Conservation (phyloP, 2,888 invertebrate genomes). For the Melanostoma scalare region DNA sequence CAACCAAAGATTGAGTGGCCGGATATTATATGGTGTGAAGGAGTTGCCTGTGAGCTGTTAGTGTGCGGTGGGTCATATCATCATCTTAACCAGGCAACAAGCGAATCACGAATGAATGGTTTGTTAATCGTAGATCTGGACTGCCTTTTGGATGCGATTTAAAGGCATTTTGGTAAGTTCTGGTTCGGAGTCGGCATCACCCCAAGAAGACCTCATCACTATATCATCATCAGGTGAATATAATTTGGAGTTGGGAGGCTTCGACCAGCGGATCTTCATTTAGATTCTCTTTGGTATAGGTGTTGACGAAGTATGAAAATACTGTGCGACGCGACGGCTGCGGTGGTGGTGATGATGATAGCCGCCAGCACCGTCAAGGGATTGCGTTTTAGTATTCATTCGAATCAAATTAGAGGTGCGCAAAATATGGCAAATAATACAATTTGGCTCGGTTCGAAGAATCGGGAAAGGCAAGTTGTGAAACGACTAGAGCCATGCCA, state of each 20-base stretch:
- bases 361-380: slow-evolving; percentile 12
- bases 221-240: slow-evolving; percentile 43
- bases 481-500: slow-evolving; percentile 14
- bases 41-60: slow-evolving; percentile 61
- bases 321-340: slow-evolving; percentile 9
- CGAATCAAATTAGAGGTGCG: slow-evolving; percentile 72
- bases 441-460: slow-evolving; percentile 39
- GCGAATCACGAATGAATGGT: slow-evolving; percentile 48
- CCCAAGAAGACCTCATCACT: slow-evolving; percentile 46
- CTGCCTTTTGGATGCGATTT: slow-evolving; percentile 63
- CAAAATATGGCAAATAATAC: slow-evolving; percentile 70
- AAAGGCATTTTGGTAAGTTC: slow-evolving; percentile 52
- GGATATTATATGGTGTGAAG: slow-evolving; percentile 63
- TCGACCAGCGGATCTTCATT: slow-evolving; percentile 25
- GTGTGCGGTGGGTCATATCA: slow-evolving; percentile 72
- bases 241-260: slow-evolving; percentile 28
- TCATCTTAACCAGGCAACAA: slow-evolving; percentile 39
- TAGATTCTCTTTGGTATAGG: slow-evolving; percentile 35
- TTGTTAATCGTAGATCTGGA: slow-evolving; percentile 69
- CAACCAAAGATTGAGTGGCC: slow-evolving; percentile 50
- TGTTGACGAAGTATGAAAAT: slow-evolving; percentile 38
- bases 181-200: slow-evolving; percentile 44
- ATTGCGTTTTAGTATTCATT: slow-evolving; percentile 66
- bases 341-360: slow-evolving; percentile 41
- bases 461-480: not conserved